phyloP scores from a whole-genome alignment of 2,888 invertebrate species.

The Flexamia atlantica region DNA sequence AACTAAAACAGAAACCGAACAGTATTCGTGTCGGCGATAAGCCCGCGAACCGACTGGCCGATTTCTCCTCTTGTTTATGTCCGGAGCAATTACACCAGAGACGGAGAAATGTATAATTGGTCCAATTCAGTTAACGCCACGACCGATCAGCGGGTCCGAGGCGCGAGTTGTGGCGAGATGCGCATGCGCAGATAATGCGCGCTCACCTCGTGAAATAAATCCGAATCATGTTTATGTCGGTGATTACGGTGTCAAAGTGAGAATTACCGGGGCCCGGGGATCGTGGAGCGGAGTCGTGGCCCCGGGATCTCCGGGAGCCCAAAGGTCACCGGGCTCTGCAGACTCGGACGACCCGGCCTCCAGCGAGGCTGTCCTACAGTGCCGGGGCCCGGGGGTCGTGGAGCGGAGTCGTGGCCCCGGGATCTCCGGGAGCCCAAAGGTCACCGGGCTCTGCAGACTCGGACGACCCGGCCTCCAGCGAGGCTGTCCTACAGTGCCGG shows the following conservation, averaged over 20 bases:
- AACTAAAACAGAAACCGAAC: not conserved
- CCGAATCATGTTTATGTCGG: slow-evolving; percentile 57
- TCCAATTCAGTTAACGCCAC: slow-evolving; percentile 53
- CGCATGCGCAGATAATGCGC: slow-evolving; percentile 51
- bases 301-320: slow-evolving; percentile 14
- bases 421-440: too few species aligned
- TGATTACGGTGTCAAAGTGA: slow-evolving; percentile 52
- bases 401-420: too few species aligned
- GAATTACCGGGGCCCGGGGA: slow-evolving; percentile 42
- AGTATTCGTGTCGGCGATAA: slow-evolving; percentile 12
- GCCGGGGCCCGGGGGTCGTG: not conserved
- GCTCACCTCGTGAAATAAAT: slow-evolving; percentile 49
- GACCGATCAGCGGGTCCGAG: slow-evolving; percentile 35
- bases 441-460: too few species aligned
- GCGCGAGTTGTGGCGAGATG: slow-evolving; percentile 46
- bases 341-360: not conserved
- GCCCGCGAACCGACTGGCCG: not conserved
- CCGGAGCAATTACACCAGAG: slow-evolving; percentile 15
- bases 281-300: slow-evolving; percentile 36
- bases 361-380: not conserved
- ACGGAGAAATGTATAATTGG: slow-evolving; percentile 56
- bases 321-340: not conserved
- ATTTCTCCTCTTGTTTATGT: slow-evolving; percentile 18
- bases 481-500: too few species aligned
- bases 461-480: too few species aligned